Conservation (phyloP, 2,888 invertebrate species). For the Atherix ibis region DNA sequence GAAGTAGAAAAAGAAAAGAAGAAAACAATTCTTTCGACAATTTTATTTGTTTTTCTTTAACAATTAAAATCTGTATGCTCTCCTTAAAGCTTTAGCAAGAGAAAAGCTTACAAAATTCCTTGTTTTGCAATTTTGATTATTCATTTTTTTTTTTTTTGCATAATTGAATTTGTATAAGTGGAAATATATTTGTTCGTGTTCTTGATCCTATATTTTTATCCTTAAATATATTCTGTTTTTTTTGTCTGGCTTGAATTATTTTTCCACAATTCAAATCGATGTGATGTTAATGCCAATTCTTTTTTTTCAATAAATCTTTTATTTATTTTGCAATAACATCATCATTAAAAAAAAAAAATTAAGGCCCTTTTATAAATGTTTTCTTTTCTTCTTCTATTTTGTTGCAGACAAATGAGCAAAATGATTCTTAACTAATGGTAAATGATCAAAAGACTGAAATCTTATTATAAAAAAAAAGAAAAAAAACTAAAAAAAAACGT, state of each 20-base stretch:
- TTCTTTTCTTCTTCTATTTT: constrained; percentile 13
- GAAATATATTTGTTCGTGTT: background rate
- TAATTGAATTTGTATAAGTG: no score
- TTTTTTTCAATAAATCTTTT: background rate
- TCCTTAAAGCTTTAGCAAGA: no score
- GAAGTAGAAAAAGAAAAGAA: no score
- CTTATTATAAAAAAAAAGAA: constrained; percentile 21
- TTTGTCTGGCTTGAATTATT: no score
- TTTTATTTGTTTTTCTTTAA: no score
- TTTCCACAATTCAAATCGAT: background rate
- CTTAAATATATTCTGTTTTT: no score
- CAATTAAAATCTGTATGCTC: no score
- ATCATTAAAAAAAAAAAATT: background rate
- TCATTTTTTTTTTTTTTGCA: no score
- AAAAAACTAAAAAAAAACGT: constrained; percentile 5
- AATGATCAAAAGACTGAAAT: constrained; percentile 32
- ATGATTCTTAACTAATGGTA: constrained; percentile 32
- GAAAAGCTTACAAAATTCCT: no score
- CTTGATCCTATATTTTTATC: background rate
- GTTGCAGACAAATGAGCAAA: constrained; percentile 26
- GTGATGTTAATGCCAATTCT: background rate
- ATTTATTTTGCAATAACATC: background rate
- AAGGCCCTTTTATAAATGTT: background rate
- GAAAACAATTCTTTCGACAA: no score
- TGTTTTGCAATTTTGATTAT: no score